Base-by-base conservation (phyloP, 2,888 invertebrate genomes). In the Clusia tigrina region DNA sequence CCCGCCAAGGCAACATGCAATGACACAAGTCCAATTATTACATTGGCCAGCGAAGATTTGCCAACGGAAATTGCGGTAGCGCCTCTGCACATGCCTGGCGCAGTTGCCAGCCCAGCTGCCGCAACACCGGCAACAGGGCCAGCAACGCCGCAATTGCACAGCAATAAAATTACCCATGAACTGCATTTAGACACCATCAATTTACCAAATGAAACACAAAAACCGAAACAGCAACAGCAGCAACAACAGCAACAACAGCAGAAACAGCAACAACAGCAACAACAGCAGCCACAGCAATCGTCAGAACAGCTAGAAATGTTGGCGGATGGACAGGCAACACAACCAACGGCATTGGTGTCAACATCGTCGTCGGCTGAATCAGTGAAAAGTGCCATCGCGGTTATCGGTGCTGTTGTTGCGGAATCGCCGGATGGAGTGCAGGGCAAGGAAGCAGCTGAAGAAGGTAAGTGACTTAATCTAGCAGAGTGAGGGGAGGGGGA, bases 281-380 rank as follows among this genome's bases (percentile, higher is more conserved):
- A 26, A 25, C 54, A 25, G 15, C 24, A 55, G 17, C 23, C 56
- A 6, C 18, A 51, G 23, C 51, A 51, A 51, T 10, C 20, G n/a
- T n/a, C n/a, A n/a, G n/a, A n/a, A n/a, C n/a, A n/a, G n/a, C n/a
- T n/a, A n/a, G n/a, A n/a, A n/a, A n/a, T n/a, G n/a, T n/a, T n/a
- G n/a, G n/a, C n/a, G n/a, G n/a, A n/a, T n/a, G n/a, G n/a, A n/a
- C n/a, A n/a, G n/a, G n/a, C 64, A 20, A 72, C 77, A 42, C 67
- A 73, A 62, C 69, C 67, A 26, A 26, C 67, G 59, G 71, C 78
- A 69, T 65, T 78, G 71, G 67, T 79, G 67, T 78, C 79, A 60
- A 76, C 74, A 59, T 78, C 77, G 63, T 78, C 81, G 59, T 81
- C 81, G 51, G 66, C 73, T 23, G 81, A 81, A 70, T 77, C 78